phyloP scores from a whole-genome alignment of 2,113 vertebrate genomes.

The Ascaphus truei region DNA sequence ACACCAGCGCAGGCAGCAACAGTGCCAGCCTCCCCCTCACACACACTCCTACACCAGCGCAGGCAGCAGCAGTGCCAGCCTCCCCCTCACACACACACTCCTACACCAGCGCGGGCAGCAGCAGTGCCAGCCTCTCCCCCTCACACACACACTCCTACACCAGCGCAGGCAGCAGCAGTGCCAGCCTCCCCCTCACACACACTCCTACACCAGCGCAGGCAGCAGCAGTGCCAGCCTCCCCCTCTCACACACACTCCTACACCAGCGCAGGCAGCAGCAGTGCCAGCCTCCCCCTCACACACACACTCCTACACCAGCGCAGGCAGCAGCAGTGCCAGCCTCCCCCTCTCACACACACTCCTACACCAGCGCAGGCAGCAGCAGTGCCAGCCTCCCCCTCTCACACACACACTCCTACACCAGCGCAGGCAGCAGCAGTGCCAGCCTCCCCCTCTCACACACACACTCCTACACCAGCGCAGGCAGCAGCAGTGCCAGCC shows the following conservation, averaged over 20 bases:
- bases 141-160: conserved; percentile 14
- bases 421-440: neutral
- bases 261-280: neutral
- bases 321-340: neutral
- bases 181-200: conserved; percentile 2
- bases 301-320: no score
- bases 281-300: conserved; percentile 5
- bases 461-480: neutral
- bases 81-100: no score
- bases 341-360: conserved; percentile 17
- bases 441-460: conserved; percentile 2
- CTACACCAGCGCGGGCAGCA: no score
- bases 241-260: conserved; percentile 13
- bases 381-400: neutral
- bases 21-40: no score
- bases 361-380: neutral
- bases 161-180: neutral
- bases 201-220: neutral
- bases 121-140: neutral
- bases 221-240: conserved; percentile 5
- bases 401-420: no score
- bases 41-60: no score
- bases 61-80: no score
- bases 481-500: neutral
- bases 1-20: no score